A percentile compares a stretch with the other conserved stretches of the same genome.
Evolutionary conservation across 2,113 vertebrate species (phyloP).

Genomic region (Cichladusa arquata): DNA sequence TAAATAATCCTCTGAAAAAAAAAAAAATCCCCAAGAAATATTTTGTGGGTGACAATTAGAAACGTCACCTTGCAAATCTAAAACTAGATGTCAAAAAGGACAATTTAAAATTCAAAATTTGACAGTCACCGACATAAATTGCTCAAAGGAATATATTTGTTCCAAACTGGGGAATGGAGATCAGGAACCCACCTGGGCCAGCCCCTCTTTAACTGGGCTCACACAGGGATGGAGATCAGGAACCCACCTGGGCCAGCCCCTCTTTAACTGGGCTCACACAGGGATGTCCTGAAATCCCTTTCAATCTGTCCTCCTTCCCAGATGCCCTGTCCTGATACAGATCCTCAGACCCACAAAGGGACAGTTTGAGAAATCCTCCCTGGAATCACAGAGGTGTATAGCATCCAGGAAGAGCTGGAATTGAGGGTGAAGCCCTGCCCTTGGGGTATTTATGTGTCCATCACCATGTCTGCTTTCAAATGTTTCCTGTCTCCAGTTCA

Average conservation of each 20-base stretch:
- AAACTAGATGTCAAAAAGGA: neutral
- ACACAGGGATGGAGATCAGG: neutral
- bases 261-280: neutral
- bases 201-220: too few species aligned
- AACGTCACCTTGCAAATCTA: neutral
- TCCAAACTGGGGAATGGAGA: fast-evolving
- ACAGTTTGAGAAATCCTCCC: neutral
- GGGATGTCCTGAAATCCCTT: neutral
- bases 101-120: neutral
- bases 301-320: fast-evolving
- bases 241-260: too few species aligned
- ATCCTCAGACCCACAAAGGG: neutral
- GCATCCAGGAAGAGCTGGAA: neutral
- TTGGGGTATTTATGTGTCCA: fast-evolving
- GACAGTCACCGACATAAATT: neutral
- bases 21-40: neutral
- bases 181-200: neutral
- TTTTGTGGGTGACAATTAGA: neutral
- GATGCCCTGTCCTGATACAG: neutral
- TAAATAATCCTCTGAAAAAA: slow-evolving; percentile 88
- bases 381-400: fast-evolving
- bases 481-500: neutral
- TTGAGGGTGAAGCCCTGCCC: neutral
- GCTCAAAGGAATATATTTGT: neutral
- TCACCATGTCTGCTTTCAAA: too few species aligned